Percentiles rank a stretch among this genome's conserved stretches.
Evolutionary conservation across 2,888 invertebrate species (phyloP).

Genomic region (Catocala fraxini): DNA sequence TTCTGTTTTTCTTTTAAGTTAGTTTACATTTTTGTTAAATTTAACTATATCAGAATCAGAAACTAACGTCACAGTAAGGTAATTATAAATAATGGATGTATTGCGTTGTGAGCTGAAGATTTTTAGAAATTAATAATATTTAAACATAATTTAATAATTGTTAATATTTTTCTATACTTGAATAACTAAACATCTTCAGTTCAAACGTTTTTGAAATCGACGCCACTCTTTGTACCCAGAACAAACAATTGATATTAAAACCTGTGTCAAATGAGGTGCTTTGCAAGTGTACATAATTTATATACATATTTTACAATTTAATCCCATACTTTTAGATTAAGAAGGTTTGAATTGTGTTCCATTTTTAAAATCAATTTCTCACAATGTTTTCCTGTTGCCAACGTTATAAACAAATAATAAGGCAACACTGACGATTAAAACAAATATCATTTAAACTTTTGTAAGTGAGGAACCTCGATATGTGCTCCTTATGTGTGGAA

Average conservation of each 20-base stretch:
- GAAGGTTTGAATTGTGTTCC: conserved; percentile 62
- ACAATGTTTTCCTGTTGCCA: conserved; percentile 52
- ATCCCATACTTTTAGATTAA: conserved; percentile 69
- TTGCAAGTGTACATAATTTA: conserved; percentile 75
- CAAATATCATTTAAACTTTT: conserved; percentile 43
- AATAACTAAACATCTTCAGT: conserved; percentile 29
- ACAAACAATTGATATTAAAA: conserved; percentile 69
- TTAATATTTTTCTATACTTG: conserved; percentile 18
- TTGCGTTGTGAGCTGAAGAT: conserved; percentile 51
- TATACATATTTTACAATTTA: conserved; percentile 69
- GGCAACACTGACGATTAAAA: conserved; percentile 55
- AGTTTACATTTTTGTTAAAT: conserved; percentile 65
- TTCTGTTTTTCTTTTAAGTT: conserved; percentile 63
- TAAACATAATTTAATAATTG: conserved; percentile 9
- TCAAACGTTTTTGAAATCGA: conserved; percentile 17
- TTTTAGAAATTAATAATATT: conserved; percentile 18
- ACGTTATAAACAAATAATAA: conserved; percentile 36
- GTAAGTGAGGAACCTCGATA: conserved; percentile 24
- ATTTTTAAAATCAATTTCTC: conserved; percentile 42
- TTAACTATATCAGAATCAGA: conserved; percentile 71
- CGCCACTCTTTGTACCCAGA: conserved; percentile 59
- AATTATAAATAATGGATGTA: conserved; percentile 58
- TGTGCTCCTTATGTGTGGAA: conserved; percentile 43
- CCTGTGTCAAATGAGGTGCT: conserved; percentile 83
- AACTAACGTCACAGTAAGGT: conserved; percentile 72